These are phyloP conservation scores for Argynnis bischoffii DNA, from an alignment of 2,888 invertebrate genomes.

Conservation along the genomic window DNA sequence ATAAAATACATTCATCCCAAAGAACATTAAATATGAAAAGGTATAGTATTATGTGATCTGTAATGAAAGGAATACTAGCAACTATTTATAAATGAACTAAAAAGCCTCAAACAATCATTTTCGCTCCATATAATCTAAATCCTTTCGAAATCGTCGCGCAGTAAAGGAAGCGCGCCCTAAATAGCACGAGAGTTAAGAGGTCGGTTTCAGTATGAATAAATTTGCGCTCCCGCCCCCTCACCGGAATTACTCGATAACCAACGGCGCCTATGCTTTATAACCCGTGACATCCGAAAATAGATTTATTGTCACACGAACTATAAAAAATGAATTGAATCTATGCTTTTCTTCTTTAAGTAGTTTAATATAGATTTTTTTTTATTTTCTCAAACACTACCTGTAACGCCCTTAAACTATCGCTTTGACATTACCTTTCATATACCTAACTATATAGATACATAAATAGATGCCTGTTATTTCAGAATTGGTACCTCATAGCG, in stretches of 20 bases:
- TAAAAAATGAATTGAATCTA: slow-evolving; percentile 46
- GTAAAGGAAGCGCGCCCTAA: slow-evolving; percentile 76
- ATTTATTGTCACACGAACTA: slow-evolving; percentile 74
- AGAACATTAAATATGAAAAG: no score
- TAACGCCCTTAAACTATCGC: no score
- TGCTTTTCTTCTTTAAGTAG: not conserved
- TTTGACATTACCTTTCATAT: no score
- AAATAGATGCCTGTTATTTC: no score
- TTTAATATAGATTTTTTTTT: no score
- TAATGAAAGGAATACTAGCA: no score
- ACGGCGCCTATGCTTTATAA: slow-evolving; percentile 80
- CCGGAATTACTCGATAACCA: slow-evolving; percentile 79
- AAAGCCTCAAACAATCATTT: slow-evolving; percentile 30
- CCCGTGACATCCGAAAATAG: slow-evolving; percentile 79
- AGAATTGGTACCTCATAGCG: no score
- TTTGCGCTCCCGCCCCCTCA: slow-evolving; percentile 62
- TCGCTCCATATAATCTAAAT: slow-evolving; percentile 49
- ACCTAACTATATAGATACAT: no score
- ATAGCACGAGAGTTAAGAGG: slow-evolving; percentile 74
- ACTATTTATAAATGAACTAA: slow-evolving; percentile 9
- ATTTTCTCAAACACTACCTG: no score
- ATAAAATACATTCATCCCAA: no score
- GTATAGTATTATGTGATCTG: no score
- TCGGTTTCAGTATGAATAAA: slow-evolving; percentile 76
- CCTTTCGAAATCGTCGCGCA: slow-evolving; percentile 48